Evolutionary conservation across 2,888 invertebrate genomes (phyloP).

Genomic region (Aphidius colemani): DNA sequence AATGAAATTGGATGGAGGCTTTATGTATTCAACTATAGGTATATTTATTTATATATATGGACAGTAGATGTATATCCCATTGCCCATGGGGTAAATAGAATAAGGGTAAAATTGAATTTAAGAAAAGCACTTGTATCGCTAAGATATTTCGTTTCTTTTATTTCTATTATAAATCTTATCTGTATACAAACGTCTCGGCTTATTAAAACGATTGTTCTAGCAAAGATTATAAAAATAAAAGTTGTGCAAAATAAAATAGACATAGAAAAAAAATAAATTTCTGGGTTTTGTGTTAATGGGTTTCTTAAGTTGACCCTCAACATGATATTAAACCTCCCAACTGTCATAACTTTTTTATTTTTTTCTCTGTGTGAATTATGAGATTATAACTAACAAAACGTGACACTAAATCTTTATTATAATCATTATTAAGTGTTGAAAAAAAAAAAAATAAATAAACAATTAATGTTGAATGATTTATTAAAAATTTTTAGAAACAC

Average conservation of each 20-base stretch:
- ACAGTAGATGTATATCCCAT: not conserved
- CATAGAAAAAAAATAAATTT: too few relatives aligned
- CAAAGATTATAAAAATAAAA: too few relatives aligned
- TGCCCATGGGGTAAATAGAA: not conserved
- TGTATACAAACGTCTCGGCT: not conserved
- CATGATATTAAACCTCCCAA: constrained; percentile 12
- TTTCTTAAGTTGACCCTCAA: constrained; percentile 43
- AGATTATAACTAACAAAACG: constrained; percentile 23
- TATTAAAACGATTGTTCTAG: not conserved
- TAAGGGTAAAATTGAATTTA: constrained; percentile 12
- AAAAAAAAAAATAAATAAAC: too few relatives aligned
- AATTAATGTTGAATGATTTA: too few relatives aligned
- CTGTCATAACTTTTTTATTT: not conserved
- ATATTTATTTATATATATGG: not conserved
- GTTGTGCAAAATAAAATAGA: too few relatives aligned
- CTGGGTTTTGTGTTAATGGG: constrained; percentile 37
- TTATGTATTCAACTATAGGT: not conserved
- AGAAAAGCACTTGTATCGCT: constrained; percentile 38
- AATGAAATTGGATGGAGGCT: constrained; percentile 17
- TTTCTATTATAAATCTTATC: too few relatives aligned
- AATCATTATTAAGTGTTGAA: too few relatives aligned
- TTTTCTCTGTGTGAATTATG: constrained; percentile 22
- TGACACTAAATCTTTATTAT: not conserved
- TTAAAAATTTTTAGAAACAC: too few relatives aligned
- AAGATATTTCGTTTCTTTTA: constrained; percentile 40